These are phyloP conservation scores for Eurystomus gularis DNA, from an alignment of 2,113 vertebrate genomes.

Conservation along the genomic window DNA sequence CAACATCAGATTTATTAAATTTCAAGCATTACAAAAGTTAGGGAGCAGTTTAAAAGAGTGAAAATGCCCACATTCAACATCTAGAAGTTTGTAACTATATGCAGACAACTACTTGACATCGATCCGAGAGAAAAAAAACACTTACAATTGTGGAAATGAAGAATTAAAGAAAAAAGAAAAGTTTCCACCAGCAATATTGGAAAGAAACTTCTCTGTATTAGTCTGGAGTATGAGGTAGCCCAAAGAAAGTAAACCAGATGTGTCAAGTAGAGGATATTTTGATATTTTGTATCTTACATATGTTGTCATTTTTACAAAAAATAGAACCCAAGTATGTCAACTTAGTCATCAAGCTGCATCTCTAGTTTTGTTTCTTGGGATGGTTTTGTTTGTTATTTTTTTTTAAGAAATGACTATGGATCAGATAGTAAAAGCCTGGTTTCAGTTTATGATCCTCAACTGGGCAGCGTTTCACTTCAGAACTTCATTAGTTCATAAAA, in stretches of 20 bases:
- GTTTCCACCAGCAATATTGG: not conserved
- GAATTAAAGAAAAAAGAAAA: not conserved
- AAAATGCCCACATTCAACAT: not conserved
- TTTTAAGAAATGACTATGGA: not conserved
- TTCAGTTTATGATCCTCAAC: not conserved
- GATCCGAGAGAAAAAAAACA: not conserved
- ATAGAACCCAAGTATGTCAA: not conserved
- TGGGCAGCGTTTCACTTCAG: not conserved
- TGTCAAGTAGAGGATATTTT: not conserved
- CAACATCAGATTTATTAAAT: slow-evolving; percentile 39
- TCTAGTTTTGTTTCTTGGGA: not conserved
- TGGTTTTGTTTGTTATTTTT: not conserved
- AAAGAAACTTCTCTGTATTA: not conserved
- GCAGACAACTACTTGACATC: not conserved
- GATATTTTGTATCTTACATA: not conserved
- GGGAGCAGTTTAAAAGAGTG: not conserved
- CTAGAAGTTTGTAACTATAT: not conserved
- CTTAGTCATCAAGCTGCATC: not conserved
- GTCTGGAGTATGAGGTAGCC: not conserved
- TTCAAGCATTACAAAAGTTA: slow-evolving; percentile 5
- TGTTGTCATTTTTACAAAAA: not conserved
- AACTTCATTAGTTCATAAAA: not conserved
- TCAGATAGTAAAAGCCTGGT: not conserved
- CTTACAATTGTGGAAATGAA: not conserved
- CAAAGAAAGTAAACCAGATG: not conserved